Evolutionary conservation across 2,113 vertebrate species (phyloP).

Genomic region (Oryzias javanicus): DNA sequence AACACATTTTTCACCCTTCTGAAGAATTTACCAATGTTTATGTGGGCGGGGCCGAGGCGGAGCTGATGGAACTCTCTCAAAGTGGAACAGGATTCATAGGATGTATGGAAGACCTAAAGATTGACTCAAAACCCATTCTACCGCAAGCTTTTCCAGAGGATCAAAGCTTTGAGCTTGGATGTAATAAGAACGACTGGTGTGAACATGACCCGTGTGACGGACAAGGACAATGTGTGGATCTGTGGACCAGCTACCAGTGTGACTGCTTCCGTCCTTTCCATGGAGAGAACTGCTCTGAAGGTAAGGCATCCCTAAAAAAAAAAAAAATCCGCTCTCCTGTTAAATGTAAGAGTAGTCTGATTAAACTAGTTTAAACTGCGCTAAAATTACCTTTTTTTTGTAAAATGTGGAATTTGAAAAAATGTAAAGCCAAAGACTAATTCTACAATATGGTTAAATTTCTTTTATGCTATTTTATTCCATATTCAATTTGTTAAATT

Average conservation of each 20-base stretch:
- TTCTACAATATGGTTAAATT: too few species aligned
- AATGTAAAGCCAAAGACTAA: too few species aligned
- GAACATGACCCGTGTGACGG: slow-evolving; percentile 78
- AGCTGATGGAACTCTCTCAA: slow-evolving; percentile 52
- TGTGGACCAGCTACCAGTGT: slow-evolving; percentile 86
- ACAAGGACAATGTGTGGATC: slow-evolving; percentile 82
- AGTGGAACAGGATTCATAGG: slow-evolving; percentile 79
- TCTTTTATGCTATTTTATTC: too few species aligned
- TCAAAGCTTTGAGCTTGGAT: slow-evolving; percentile 67
- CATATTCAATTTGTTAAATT: too few species aligned
- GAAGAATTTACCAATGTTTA: slow-evolving; percentile 48
- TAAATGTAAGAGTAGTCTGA: too few species aligned
- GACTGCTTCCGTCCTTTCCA: slow-evolving; percentile 84
- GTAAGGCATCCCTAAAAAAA: slow-evolving; percentile 67
- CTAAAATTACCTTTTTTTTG: too few species aligned
- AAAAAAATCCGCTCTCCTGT: background rate
- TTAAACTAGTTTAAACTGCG: too few species aligned
- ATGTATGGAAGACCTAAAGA: slow-evolving; percentile 85
- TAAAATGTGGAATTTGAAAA: too few species aligned
- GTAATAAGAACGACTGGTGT: slow-evolving; percentile 84
- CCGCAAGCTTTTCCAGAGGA: slow-evolving; percentile 62
- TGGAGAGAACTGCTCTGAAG: slow-evolving; percentile 77
- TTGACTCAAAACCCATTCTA: slow-evolving; percentile 76
- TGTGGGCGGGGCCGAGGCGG: slow-evolving; percentile 76
- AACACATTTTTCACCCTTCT: slow-evolving; percentile 30